phyloP scores from a whole-genome alignment of 2,113 vertebrate genomes.

The Bubo bubo region DNA sequence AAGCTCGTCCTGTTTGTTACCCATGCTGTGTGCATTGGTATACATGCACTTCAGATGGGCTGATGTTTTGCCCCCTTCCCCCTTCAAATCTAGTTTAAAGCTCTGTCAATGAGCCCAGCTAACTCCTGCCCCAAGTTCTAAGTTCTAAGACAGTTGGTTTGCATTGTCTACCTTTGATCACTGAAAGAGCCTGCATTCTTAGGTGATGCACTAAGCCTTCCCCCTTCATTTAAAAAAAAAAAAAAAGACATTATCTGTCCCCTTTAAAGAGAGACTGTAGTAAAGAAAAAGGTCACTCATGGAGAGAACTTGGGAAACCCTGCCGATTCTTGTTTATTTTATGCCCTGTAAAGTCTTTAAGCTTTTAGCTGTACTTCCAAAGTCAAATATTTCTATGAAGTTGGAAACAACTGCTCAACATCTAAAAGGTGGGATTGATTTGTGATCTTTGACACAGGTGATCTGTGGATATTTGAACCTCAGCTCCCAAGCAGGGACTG shows the following conservation, averaged over 20 bases:
- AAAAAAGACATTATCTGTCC: neutral
- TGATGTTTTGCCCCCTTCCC: no score
- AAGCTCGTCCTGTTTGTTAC: no score
- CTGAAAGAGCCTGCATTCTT: neutral
- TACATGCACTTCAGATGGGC: no score
- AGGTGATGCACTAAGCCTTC: neutral
- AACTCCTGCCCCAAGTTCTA: no score
- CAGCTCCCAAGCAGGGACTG: neutral
- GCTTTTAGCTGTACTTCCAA: neutral
- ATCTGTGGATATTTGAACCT: neutral
- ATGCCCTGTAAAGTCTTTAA: neutral
- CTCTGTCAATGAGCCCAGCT: no score
- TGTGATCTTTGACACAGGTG: neutral
- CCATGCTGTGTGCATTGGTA: no score
- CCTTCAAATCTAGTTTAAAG: no score
- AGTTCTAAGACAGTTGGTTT: neutral
- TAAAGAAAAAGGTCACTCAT: neutral
- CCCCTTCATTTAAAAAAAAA: neutral
- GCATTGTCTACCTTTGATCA: neutral
- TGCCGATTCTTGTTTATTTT: neutral
- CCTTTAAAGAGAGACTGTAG: neutral
- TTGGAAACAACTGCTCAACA: neutral
- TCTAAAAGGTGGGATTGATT: accelerated
- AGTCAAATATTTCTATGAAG: neutral
- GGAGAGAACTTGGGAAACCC: neutral